A percentile compares a stretch with the other conserved stretches of the same genome.
Evolutionary conservation across 2,888 invertebrate genomes (phyloP).

Genomic region (Schizotus pectinicornis): DNA sequence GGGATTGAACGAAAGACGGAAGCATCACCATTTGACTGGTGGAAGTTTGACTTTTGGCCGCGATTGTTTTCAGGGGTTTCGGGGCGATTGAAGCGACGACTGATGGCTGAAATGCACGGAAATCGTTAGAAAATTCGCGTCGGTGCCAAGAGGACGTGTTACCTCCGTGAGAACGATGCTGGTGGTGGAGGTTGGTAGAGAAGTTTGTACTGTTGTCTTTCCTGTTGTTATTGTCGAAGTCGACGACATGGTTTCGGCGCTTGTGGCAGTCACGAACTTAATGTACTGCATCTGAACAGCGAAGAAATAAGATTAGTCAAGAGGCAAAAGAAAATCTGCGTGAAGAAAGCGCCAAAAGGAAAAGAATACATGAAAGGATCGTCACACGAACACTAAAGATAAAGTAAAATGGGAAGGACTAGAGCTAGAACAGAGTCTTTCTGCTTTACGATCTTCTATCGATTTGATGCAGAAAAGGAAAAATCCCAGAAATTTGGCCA

Average conservation of each 20-base stretch:
- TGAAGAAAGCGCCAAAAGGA: too few relatives aligned
- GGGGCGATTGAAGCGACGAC: slow-evolving; percentile 41
- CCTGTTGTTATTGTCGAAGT: slow-evolving; percentile 43
- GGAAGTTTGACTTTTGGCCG: slow-evolving; percentile 34
- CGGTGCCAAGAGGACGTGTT: slow-evolving; percentile 29
- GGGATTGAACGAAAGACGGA: slow-evolving; percentile 61
- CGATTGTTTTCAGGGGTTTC: slow-evolving; percentile 42
- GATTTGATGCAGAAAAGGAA: too few relatives aligned
- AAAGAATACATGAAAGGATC: too few relatives aligned
- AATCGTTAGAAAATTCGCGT: slow-evolving; percentile 17
- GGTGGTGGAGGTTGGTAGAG: slow-evolving; percentile 29
- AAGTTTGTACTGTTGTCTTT: slow-evolving; percentile 37
- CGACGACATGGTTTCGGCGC: slow-evolving; percentile 56
- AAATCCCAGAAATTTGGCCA: too few relatives aligned
- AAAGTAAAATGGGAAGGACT: too few relatives aligned
- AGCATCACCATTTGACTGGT: slow-evolving; percentile 65
- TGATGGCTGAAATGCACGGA: slow-evolving; percentile 19
- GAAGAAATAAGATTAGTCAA: slow-evolving; percentile 5
- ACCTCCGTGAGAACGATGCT: slow-evolving; percentile 50
- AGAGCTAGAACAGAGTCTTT: too few relatives aligned
- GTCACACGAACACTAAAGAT: too few relatives aligned
- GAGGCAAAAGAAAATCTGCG: too few relatives aligned
- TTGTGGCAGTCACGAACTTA: slow-evolving; percentile 65
- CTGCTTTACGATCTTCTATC: too few relatives aligned
- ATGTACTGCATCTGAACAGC: slow-evolving; percentile 73